phyloP scores from a whole-genome alignment of 1,140 invertebrate genomes.

The Nylanderia fulva region DNA sequence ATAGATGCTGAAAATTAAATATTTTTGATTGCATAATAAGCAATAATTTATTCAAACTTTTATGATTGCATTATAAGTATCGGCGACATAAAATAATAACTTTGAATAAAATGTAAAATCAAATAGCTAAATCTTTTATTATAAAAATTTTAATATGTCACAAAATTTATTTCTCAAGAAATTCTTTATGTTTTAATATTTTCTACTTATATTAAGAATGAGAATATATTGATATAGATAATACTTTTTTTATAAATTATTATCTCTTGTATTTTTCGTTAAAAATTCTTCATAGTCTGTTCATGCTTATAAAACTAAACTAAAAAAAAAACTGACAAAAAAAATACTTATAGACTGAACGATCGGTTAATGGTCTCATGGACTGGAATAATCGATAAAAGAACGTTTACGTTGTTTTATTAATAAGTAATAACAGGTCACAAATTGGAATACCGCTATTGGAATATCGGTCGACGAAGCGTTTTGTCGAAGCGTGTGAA shows the following conservation, averaged over 20 bases:
- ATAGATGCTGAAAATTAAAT: background rate
- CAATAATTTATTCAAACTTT: background rate
- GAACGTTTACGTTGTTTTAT: constrained; percentile 42
- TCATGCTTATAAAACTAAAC: background rate
- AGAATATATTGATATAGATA: background rate
- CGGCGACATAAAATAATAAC: too few species aligned
- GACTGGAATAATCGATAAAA: constrained; percentile 7
- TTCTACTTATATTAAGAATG: background rate
- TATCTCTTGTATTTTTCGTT: background rate
- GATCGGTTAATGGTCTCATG: constrained; percentile 31
- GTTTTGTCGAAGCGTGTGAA: constrained; percentile 50
- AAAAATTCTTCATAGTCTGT: constrained; percentile 6
- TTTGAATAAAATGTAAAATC: background rate
- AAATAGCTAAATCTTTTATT: background rate
- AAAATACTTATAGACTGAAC: background rate
- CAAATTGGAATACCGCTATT: constrained; percentile 44
- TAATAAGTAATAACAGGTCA: constrained; percentile 39
- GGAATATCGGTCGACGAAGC: constrained; percentile 39
- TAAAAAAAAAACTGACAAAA: background rate
- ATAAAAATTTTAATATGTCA: background rate
- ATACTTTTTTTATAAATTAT: too few species aligned
- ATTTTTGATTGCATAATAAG: background rate
- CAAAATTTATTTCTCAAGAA: background rate
- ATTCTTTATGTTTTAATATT: background rate
- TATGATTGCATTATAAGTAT: background rate